Conservation (phyloP, 2,888 invertebrate genomes). For the Eilema caniola region DNA sequence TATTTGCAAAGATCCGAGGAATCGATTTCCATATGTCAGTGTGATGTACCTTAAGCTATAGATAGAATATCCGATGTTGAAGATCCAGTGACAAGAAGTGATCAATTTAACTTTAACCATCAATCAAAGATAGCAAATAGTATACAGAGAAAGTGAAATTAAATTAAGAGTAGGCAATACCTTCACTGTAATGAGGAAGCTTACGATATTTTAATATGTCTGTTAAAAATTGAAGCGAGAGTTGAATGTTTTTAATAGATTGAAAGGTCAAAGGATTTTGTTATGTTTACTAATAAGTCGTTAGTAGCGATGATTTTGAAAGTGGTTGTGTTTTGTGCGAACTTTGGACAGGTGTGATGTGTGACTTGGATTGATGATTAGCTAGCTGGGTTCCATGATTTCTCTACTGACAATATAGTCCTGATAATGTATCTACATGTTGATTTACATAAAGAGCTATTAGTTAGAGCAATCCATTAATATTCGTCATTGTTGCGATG, state of each 20-base stretch:
- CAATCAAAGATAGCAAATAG: constrained; percentile 67
- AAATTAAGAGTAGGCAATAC: constrained; percentile 55
- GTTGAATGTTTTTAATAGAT: constrained; percentile 44
- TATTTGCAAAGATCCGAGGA: neutral
- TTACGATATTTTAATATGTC: constrained; percentile 59
- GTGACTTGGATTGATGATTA: neutral
- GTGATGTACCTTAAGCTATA: neutral
- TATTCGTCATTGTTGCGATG: neutral
- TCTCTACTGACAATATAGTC: neutral
- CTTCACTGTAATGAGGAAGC: constrained; percentile 73
- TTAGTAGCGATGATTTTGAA: constrained; percentile 20
- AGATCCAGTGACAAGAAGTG: constrained; percentile 44
- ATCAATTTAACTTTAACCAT: constrained; percentile 60
- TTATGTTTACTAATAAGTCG: constrained; percentile 31
- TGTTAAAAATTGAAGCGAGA: constrained; percentile 42
- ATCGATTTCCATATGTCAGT: neutral
- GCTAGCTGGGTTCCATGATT: neutral
- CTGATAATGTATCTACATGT: neutral
- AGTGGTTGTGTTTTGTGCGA: constrained; percentile 15
- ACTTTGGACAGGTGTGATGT: neutral
- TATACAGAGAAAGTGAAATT: constrained; percentile 49
- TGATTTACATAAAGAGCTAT: neutral
- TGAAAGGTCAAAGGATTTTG: constrained; percentile 37
- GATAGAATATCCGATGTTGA: neutral
- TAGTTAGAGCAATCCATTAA: neutral